Conservation (phyloP, 2,113 vertebrate species). For the Apteryx owenii region DNA sequence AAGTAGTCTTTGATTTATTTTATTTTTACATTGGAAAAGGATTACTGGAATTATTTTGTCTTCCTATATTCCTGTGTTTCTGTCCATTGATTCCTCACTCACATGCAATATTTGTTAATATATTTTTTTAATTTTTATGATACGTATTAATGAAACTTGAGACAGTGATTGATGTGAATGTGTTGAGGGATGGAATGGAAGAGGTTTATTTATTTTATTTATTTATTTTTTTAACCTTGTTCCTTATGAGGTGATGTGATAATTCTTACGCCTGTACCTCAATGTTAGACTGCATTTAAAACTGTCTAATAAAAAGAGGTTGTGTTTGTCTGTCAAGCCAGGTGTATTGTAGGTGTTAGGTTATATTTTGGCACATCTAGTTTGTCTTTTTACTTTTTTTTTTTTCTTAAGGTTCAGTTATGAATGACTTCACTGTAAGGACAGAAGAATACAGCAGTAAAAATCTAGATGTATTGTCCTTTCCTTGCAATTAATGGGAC, state of each 20-base stretch:
- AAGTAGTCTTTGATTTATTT: neutral
- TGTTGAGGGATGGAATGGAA: neutral
- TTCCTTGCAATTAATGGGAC: neutral
- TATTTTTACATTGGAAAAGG: neutral
- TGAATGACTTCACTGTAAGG: neutral
- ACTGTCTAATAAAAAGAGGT: neutral
- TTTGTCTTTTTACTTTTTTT: neutral
- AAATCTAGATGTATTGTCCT: neutral
- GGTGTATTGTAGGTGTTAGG: neutral
- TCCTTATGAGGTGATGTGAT: neutral
- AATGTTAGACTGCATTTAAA: neutral
- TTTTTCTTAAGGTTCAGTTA: neutral
- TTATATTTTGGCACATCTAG: neutral
- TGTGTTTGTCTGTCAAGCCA: neutral
- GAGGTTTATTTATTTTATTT: neutral
- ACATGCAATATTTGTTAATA: neutral
- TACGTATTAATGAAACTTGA: neutral
- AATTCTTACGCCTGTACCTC: fast-evolving
- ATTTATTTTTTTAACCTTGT: neutral
- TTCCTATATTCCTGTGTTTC: neutral
- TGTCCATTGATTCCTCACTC: neutral
- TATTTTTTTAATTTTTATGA: neutral
- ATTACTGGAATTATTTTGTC: neutral
- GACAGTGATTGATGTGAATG: neutral
- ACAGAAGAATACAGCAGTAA: neutral